Conservation (phyloP, 1,140 invertebrate species). For the Tetraneura akinire region DNA sequence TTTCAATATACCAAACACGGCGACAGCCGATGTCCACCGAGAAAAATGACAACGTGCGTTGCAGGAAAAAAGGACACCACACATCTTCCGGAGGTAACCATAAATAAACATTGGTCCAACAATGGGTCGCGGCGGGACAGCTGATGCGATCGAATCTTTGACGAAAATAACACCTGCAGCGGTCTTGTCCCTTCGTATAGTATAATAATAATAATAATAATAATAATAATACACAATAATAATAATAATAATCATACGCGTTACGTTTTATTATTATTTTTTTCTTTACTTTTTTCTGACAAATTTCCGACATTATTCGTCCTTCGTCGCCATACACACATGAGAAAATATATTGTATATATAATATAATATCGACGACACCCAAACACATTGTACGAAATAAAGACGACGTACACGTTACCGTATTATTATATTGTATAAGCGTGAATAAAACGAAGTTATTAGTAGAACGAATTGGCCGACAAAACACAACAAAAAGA, state of each 20-base stretch:
- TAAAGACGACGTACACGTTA: background rate
- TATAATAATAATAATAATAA: too few relatives aligned
- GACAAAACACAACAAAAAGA: background rate
- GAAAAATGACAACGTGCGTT: background rate
- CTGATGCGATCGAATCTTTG: constrained; percentile 33
- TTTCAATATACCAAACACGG: background rate
- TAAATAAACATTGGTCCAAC: constrained; percentile 25
- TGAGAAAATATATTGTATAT: background rate
- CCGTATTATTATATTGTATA: background rate
- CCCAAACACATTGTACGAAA: background rate
- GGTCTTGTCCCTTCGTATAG: background rate
- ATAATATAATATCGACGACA: background rate
- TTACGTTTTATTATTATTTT: background rate
- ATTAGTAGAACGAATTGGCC: constrained; percentile 1
- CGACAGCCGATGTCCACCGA: background rate
- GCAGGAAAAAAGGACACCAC: constrained; percentile 1
- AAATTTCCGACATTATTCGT: constrained; percentile 8
- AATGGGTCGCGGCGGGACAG: background rate
- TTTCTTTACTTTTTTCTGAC: background rate
- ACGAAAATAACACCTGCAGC: constrained; percentile 31
- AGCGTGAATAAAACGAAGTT: background rate
- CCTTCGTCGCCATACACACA: too few relatives aligned
- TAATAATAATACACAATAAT: too few relatives aligned
- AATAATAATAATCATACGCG: too few relatives aligned
- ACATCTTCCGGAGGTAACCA: background rate